These are phyloP conservation scores for Dioctria rufipes DNA, from an alignment of 2,888 invertebrate genomes.

Conservation along the genomic window DNA sequence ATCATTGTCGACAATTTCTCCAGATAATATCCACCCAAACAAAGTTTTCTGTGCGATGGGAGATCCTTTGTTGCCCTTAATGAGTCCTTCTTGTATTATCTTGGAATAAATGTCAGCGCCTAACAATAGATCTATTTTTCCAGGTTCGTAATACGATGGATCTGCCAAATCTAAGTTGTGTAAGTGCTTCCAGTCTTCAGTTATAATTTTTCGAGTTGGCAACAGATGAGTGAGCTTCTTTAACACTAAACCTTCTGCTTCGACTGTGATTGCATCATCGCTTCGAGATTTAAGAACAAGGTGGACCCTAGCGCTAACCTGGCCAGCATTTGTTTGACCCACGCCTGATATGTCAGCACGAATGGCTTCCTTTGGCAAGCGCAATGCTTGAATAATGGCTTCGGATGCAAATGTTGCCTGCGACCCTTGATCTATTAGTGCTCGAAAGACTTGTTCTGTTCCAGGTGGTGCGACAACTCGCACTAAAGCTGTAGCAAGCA, in stretches of 20 bases:
- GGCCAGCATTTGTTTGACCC: neutral
- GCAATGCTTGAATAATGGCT: neutral
- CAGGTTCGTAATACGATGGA: constrained; percentile 36
- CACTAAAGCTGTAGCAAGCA: neutral
- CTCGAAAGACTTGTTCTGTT: neutral
- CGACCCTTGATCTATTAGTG: constrained; percentile 7
- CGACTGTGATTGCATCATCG: neutral
- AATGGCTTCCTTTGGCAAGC: neutral
- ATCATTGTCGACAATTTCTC: neutral
- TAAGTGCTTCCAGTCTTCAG: neutral
- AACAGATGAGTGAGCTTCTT: neutral
- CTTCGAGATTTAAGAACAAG: neutral
- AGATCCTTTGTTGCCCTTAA: neutral
- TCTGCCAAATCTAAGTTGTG: neutral
- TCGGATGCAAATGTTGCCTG: neutral
- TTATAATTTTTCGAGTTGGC: neutral
- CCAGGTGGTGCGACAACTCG: neutral
- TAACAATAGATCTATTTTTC: constrained; percentile 33
- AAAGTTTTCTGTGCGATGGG: constrained; percentile 38
- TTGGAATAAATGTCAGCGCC: constrained; percentile 30
- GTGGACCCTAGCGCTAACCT: neutral
- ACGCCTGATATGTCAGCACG: neutral
- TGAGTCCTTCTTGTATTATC: constrained; percentile 22
- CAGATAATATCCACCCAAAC: constrained; percentile 16
- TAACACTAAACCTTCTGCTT: neutral